These are phyloP conservation scores for Axea sp. DNA, from an alignment of 2,888 invertebrate species.

Conservation along the genomic window DNA sequence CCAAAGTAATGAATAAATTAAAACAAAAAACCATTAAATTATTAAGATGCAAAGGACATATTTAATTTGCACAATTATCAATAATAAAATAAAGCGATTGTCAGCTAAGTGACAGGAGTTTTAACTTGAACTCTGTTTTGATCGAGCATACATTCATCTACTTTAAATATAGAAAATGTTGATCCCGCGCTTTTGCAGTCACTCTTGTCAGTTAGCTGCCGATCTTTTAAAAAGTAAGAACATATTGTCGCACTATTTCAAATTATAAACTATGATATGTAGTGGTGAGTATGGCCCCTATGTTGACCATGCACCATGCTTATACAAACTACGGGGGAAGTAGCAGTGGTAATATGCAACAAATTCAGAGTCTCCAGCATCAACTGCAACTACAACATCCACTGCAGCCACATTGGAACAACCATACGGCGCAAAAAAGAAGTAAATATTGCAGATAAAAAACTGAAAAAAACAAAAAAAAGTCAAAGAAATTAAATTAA, in stretches of 20 bases:
- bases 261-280: conserved; percentile 74
- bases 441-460: conserved; percentile 78
- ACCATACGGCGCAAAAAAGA: conserved; percentile 80
- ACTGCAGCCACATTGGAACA: conserved; percentile 80
- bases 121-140: too few relatives aligned
- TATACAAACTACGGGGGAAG: conserved; percentile 82
- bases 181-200: conserved; percentile 11
- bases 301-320: conserved; percentile 81
- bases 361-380: conserved; percentile 81
- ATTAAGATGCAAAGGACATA: not conserved
- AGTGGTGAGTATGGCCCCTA: conserved; percentile 80
- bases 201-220: conserved; percentile 72
- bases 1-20: too few relatives aligned
- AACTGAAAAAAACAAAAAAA: conserved; percentile 9
- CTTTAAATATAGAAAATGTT: conserved; percentile 3
- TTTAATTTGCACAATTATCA: conserved; percentile 13
- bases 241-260: conserved; percentile 69
- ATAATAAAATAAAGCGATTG: conserved; percentile 11
- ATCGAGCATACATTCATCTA: too few relatives aligned
- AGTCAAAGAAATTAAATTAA: too few relatives aligned
- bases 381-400: conserved; percentile 79
- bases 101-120: conserved; percentile 21
- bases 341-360: conserved; percentile 81
- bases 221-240: conserved; percentile 62
- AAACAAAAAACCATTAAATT: not conserved